Percentiles rank a stretch among this genome's conserved stretches.
Conservation (phyloP, 2,797 vertebrate genomes). For the Megalops cyprinoides region DNA sequence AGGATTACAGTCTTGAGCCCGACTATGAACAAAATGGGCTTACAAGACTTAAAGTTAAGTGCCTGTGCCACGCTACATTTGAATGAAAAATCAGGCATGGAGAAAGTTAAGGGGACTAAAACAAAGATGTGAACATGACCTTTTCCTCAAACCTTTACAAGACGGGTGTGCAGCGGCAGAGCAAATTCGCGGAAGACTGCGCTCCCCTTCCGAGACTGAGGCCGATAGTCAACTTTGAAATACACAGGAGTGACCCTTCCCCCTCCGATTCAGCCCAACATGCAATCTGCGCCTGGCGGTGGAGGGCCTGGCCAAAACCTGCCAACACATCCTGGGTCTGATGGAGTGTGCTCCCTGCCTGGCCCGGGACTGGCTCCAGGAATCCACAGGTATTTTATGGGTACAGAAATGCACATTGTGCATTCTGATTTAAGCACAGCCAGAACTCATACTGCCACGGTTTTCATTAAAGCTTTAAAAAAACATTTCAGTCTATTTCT, state of each 20-base stretch:
- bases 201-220: background rate
- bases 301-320: background rate
- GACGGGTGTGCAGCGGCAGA: background rate
- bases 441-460: conserved; percentile 11
- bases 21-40: conserved; percentile 48
- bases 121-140: conserved; percentile 6
- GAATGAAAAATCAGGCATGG: conserved; percentile 26
- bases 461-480: conserved; percentile 22
- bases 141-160: background rate
- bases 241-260: background rate
- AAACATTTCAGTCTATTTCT: background rate
- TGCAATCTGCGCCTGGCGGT: background rate
- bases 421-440: background rate
- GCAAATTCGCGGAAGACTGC: background rate
- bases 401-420: background rate
- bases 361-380: conserved; percentile 10
- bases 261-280: background rate
- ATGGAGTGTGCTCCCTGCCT: background rate
- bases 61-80: conserved; percentile 34
- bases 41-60: conserved; percentile 44
- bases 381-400: conserved; percentile 25
- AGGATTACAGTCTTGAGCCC: conserved; percentile 46
- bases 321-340: background rate
- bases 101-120: conserved; percentile 19
- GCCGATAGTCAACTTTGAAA: background rate